Percentiles rank a stretch among this genome's conserved stretches.
Conservation (phyloP, 64 coral and sea anemone species). For the Dendrophyllia cribrosa region DNA sequence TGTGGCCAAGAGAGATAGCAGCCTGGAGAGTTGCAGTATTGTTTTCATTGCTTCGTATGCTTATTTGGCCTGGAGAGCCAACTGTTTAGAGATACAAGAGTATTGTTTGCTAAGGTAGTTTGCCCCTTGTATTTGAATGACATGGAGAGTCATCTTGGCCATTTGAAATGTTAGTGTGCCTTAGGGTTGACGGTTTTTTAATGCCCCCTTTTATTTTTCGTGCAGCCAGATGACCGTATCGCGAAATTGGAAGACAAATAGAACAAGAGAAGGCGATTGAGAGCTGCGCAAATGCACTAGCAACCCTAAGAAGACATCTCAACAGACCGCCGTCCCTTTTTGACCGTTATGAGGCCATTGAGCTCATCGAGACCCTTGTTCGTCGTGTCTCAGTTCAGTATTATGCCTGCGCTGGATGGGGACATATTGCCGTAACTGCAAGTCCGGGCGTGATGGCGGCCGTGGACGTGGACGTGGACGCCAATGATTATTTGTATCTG, state of each 20-base stretch:
- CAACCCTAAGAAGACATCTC: conserved; percentile 16
- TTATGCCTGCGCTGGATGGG: no score
- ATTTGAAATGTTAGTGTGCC: background rate
- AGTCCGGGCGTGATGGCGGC: no score
- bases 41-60: no score
- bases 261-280: background rate
- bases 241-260: background rate
- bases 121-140: no score
- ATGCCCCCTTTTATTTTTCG: background rate
- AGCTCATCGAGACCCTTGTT: conserved; percentile 28
- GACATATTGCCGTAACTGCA: no score
- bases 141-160: no score
- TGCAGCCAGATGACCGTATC: background rate
- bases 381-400: no score
- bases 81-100: no score
- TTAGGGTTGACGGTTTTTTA: background rate
- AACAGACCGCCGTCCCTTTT: background rate
- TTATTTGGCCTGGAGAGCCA: no score
- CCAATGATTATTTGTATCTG: no score
- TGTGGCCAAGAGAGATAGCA: background rate
- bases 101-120: no score
- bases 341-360: conserved; percentile 23
- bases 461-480: no score
- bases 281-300: background rate
- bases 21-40: conserved; percentile 2